Conservation (phyloP, 2,797 vertebrate species). For the Enteromius treurensis region DNA sequence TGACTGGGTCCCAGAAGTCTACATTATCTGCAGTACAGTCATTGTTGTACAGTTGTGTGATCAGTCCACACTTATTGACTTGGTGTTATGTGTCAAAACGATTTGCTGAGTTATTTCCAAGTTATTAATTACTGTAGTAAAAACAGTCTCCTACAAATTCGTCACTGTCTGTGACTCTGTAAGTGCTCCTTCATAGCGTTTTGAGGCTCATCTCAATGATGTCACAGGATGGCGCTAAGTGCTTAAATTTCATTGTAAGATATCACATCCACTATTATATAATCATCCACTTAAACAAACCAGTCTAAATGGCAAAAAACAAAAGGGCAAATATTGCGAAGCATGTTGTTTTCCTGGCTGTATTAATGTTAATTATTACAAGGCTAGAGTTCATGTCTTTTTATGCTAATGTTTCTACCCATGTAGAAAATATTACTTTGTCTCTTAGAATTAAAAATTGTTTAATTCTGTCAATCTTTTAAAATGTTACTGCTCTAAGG, state of each 20-base stretch:
- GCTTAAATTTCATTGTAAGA: conserved; percentile 7
- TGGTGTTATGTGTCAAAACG: background rate
- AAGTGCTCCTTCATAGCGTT: background rate
- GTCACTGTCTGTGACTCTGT: background rate
- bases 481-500: background rate
- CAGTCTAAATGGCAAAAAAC: background rate
- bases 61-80: background rate
- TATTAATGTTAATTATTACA: background rate
- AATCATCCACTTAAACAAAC: conserved; percentile 12
- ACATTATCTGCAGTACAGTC: background rate
- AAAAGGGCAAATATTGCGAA: background rate
- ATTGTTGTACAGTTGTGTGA: background rate
- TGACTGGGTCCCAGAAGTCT: background rate
- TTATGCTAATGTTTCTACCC: background rate
- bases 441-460: background rate
- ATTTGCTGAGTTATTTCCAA: background rate
- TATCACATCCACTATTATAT: conserved; percentile 4
- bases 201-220: background rate
- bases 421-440: background rate
- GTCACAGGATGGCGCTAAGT: conserved; percentile 39
- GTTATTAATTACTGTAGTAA: background rate
- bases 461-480: background rate
- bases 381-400: background rate
- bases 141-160: background rate
- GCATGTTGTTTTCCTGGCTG: background rate